Conservation (phyloP, 2,113 vertebrate species). For the Embiotoca jacksoni region DNA sequence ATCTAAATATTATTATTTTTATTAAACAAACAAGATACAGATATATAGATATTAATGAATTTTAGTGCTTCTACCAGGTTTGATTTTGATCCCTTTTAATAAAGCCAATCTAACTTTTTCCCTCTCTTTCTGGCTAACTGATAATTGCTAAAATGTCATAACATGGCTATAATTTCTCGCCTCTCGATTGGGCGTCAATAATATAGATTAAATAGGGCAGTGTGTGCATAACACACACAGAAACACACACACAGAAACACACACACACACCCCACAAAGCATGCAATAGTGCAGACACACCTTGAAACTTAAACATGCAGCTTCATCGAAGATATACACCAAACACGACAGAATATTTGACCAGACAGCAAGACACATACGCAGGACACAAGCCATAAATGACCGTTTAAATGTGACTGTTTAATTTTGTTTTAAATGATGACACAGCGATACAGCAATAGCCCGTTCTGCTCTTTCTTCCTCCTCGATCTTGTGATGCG, state of each 20-base stretch:
- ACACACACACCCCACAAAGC: neutral
- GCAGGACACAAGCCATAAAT: neutral
- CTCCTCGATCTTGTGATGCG: constrained; percentile 57
- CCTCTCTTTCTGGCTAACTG: too few relatives aligned
- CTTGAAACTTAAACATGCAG: constrained; percentile 45
- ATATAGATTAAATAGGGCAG: neutral
- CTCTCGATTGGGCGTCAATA: neutral
- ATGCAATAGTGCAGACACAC: constrained; percentile 29
- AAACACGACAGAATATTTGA: neutral
- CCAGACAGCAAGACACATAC: neutral
- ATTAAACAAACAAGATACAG: too few relatives aligned
- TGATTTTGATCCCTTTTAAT: too few relatives aligned
- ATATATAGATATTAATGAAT: too few relatives aligned
- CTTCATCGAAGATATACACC: neutral
- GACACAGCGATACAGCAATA: neutral
- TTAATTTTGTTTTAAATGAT: neutral
- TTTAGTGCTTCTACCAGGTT: too few relatives aligned
- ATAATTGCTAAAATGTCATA: neutral
- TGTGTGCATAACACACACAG: neutral
- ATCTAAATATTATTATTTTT: too few relatives aligned
- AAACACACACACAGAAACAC: neutral
- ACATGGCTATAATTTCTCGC: neutral
- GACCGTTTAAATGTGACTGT: too few relatives aligned
- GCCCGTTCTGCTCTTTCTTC: constrained; percentile 38
- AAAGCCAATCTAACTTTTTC: too few relatives aligned